Conservation (phyloP, 2,113 vertebrate genomes). For the Daboia siamensis region DNA sequence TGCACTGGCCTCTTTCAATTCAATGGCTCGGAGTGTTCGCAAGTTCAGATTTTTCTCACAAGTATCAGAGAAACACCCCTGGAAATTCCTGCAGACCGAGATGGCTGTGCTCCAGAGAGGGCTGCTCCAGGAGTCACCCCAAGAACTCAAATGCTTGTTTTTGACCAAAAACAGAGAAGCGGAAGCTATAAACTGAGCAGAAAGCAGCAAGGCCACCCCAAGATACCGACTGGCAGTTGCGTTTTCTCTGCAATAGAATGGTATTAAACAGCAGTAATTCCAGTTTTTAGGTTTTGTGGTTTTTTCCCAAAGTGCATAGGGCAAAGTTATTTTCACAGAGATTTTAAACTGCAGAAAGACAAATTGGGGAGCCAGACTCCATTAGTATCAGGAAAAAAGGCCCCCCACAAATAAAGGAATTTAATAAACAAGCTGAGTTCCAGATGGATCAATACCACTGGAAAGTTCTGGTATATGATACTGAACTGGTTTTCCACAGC, state of each 20-base stretch:
- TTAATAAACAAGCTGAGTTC: background rate
- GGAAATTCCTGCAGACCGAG: background rate
- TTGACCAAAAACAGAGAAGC: background rate
- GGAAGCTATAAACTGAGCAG: background rate
- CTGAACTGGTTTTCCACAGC: background rate
- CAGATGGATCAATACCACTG: background rate
- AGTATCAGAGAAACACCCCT: background rate
- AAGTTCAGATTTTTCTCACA: background rate
- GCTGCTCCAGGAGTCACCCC: background rate
- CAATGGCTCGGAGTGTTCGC: background rate
- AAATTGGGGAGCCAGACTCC: background rate
- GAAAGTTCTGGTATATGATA: background rate
- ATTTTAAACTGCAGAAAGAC: background rate
- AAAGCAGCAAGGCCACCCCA: background rate
- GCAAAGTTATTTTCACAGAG: background rate
- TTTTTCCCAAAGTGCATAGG: background rate
- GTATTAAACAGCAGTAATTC: background rate
- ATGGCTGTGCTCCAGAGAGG: background rate
- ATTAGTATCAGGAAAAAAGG: background rate
- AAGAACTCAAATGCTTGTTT: background rate
- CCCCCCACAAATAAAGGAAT: background rate
- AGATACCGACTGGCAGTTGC: background rate
- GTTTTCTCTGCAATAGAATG: background rate
- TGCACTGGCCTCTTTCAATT: background rate
- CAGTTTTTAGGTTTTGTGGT: background rate